These are phyloP conservation scores for Ctenodactylus gundi DNA, from an alignment of 2,113 vertebrate species.

Conservation along the genomic window DNA sequence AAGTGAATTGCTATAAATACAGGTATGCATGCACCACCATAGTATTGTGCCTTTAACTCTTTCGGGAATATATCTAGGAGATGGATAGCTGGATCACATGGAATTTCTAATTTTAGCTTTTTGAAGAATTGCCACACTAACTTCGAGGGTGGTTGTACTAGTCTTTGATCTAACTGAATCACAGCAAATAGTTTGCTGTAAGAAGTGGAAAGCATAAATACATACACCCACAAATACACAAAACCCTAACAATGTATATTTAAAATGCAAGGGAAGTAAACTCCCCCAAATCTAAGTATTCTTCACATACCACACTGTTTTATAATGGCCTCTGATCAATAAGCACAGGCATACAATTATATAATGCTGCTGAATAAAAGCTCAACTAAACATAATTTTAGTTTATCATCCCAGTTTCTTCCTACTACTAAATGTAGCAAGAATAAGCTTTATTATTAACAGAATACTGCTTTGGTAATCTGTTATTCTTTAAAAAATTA, in stretches of 20 bases:
- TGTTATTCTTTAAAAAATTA: not conserved
- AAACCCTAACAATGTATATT: not conserved
- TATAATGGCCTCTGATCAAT: not conserved
- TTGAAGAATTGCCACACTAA: not conserved
- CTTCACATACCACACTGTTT: not conserved
- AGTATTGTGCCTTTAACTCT: not conserved
- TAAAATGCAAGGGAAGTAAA: not conserved
- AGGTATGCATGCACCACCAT: not conserved
- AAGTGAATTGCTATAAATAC: not conserved
- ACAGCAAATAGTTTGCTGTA: not conserved
- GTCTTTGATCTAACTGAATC: not conserved
- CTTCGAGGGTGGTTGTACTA: not conserved
- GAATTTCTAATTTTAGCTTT: not conserved
- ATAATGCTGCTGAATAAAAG: not conserved
- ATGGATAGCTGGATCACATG: not conserved
- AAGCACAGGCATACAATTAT: not conserved
- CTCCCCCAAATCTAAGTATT: not conserved
- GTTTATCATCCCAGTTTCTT: conserved; percentile 5
- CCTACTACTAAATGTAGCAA: conserved; percentile 15
- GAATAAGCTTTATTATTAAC: conserved; percentile 24
- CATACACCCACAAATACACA: not conserved
- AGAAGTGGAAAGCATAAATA: not conserved
- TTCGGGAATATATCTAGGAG: not conserved
- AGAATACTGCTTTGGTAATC: not conserved
- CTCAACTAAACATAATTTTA: conserved; percentile 26